These are phyloP conservation scores for Phenacoccus solenopsis DNA, from an alignment of 1,140 invertebrate genomes.

Conservation along the genomic window DNA sequence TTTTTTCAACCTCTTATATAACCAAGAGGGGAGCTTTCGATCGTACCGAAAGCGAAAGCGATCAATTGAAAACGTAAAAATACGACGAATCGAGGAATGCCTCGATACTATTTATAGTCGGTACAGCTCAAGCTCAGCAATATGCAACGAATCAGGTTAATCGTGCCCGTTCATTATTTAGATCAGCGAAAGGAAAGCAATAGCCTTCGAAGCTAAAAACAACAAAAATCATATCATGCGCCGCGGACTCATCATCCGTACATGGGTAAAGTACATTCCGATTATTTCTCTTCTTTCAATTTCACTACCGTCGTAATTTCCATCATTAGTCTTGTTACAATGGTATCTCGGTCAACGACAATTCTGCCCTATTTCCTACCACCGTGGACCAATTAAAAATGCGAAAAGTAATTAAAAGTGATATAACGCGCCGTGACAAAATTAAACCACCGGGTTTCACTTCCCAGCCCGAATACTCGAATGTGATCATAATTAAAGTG, in stretches of 20 bases:
- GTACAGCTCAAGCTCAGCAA: not conserved
- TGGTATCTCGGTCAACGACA: not conserved
- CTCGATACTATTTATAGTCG: not conserved
- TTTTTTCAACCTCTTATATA: not conserved
- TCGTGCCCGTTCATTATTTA: slow-evolving; percentile 11
- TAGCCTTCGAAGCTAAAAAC: slow-evolving; percentile 4
- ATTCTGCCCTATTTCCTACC: not conserved
- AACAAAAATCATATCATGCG: slow-evolving; percentile 1
- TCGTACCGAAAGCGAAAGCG: not conserved
- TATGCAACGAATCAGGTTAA: slow-evolving; percentile 1
- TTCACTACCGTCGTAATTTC: slow-evolving; percentile 6
- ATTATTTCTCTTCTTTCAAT: slow-evolving; percentile 5
- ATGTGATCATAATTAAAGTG: too few species aligned
- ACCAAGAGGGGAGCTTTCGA: not conserved
- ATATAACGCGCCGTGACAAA: not conserved
- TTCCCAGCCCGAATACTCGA: too few species aligned
- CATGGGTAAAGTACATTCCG: not conserved
- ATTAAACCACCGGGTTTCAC: too few species aligned
- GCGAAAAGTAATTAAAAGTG: not conserved
- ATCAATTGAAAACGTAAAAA: not conserved
- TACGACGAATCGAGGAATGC: not conserved
- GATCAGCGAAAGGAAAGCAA: slow-evolving; percentile 9
- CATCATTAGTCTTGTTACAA: slow-evolving; percentile 6
- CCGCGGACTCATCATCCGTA: slow-evolving; percentile 4
- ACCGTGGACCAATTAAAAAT: not conserved